Evolutionary conservation across 2,113 vertebrate genomes (phyloP).

Genomic region (Poeciliopsis prolifica): DNA sequence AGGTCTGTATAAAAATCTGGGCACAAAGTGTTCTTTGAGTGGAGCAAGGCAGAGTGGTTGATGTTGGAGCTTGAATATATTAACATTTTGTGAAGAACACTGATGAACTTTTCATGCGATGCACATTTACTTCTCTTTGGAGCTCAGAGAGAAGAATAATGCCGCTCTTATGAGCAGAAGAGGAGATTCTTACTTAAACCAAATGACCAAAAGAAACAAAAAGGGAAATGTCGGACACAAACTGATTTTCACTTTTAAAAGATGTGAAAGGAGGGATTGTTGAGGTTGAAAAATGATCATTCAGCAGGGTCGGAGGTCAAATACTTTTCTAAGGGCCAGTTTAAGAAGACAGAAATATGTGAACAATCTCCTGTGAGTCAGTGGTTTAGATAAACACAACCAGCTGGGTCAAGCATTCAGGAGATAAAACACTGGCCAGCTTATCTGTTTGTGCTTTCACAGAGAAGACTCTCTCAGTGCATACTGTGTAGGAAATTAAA

Average conservation of each 20-base stretch:
- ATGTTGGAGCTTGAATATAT: neutral
- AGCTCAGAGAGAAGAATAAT: neutral
- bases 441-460: too few species aligned
- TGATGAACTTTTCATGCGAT: neutral
- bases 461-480: too few species aligned
- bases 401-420: too few species aligned
- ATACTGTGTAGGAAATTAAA: too few species aligned
- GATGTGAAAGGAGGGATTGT: too few species aligned
- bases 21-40: neutral
- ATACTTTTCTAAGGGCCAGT: too few species aligned
- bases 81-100: constrained; percentile 1
- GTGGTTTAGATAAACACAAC: too few species aligned
- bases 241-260: neutral
- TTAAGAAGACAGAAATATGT: too few species aligned
- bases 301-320: too few species aligned
- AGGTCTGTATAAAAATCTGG: constrained; percentile 54
- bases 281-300: too few species aligned
- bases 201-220: neutral
- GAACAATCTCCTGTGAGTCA: too few species aligned
- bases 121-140: neutral
- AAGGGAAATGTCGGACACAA: neutral
- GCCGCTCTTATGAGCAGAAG: neutral
- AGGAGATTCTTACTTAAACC: neutral
- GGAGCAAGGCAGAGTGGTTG: neutral
- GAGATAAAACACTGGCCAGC: too few species aligned